Conservation (phyloP, 1,140 invertebrate species). For the Pseudomyrmex dendroicus region DNA sequence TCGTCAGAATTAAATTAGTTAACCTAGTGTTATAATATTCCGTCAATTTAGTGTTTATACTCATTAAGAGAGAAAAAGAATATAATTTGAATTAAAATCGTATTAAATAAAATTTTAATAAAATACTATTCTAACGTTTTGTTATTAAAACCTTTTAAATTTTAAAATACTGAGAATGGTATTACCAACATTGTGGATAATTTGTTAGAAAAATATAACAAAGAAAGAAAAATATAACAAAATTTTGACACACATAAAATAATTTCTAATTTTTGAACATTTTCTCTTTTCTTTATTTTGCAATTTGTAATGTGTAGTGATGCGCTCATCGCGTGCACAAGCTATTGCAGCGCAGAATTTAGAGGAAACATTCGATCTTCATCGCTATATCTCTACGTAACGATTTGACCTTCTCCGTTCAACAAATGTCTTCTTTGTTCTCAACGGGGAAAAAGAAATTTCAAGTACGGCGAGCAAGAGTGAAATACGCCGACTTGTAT, state of each 20-base stretch:
- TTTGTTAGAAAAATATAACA: too few species aligned
- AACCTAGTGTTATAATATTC: too few species aligned
- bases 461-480: constrained; percentile 16
- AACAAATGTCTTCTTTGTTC: constrained; percentile 43
- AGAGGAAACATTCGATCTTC: constrained; percentile 19
- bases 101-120: too few species aligned
- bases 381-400: constrained; percentile 30
- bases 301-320: not conserved
- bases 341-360: not conserved
- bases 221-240: too few species aligned
- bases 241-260: not conserved
- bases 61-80: too few species aligned
- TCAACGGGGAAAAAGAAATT: constrained; percentile 42
- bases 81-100: too few species aligned
- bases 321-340: not conserved
- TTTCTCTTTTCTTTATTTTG: not conserved
- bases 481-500: constrained; percentile 39
- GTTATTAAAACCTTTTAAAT: too few species aligned
- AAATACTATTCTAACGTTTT: too few species aligned
- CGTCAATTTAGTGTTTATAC: too few species aligned
- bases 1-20: too few species aligned
- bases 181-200: too few species aligned
- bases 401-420: constrained; percentile 22
- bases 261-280: not conserved
- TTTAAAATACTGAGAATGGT: too few species aligned